A percentile compares a stretch with the other conserved stretches of the same genome.
phyloP scores from a whole-genome alignment of 2,113 vertebrate species.

The Cebus imitator region DNA sequence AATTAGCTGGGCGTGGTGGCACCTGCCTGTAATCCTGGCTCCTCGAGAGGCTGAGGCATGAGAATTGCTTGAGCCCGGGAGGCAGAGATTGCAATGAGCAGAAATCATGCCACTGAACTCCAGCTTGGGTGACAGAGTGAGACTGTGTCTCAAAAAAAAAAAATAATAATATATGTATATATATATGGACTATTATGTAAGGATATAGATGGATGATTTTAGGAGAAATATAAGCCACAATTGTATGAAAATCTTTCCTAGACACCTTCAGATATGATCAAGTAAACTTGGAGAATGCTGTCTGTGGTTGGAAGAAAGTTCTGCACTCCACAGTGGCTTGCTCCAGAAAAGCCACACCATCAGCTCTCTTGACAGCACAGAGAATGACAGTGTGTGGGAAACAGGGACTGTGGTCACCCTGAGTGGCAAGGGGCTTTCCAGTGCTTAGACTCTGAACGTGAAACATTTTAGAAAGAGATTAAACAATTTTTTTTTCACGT shows the following conservation, averaged over 20 bases:
- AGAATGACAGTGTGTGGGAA: not conserved
- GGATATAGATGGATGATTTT: not conserved
- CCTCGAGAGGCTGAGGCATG: too few relatives aligned
- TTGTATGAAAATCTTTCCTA: not conserved
- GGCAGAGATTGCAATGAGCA: too few relatives aligned
- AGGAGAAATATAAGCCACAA: not conserved
- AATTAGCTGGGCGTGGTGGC: too few relatives aligned
- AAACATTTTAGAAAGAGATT: not conserved
- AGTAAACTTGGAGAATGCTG: not conserved
- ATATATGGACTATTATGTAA: too few relatives aligned
- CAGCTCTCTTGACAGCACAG: not conserved
- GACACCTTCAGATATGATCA: not conserved
- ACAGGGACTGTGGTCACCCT: accelerated
- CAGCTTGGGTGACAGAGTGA: too few relatives aligned
- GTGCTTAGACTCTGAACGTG: not conserved
- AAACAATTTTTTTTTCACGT: not conserved
- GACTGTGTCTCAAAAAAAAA: too few relatives aligned
- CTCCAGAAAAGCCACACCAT: not conserved
- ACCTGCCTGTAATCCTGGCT: too few relatives aligned
- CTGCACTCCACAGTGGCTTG: not conserved
- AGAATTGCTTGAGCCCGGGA: too few relatives aligned
- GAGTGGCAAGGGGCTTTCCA: not conserved
- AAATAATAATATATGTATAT: too few relatives aligned
- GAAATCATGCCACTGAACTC: too few relatives aligned
- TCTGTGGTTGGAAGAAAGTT: not conserved